These are phyloP conservation scores for Drosophila teissieri DNA, from an alignment of 1,140 invertebrate genomes.

Conservation along the genomic window DNA sequence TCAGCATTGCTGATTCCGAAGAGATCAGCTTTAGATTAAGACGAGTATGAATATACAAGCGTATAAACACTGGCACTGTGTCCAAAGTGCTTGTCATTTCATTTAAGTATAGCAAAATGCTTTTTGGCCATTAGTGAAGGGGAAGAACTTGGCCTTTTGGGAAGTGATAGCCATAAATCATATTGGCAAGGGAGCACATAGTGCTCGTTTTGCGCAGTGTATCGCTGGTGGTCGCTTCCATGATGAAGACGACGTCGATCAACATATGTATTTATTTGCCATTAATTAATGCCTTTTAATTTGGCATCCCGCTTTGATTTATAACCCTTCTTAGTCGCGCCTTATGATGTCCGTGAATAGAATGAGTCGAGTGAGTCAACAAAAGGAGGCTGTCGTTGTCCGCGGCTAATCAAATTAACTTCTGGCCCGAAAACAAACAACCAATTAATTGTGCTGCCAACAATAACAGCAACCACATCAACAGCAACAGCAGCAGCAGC, in stretches of 20 bases:
- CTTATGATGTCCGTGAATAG: constrained; percentile 15
- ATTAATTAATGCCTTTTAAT: constrained; percentile 73
- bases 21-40: not conserved
- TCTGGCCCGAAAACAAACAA: constrained; percentile 28
- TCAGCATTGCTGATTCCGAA: constrained; percentile 1
- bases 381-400: constrained; percentile 17
- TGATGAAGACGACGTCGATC: constrained; percentile 5
- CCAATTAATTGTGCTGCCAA: constrained; percentile 40
- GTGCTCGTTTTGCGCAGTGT: constrained; percentile 7
- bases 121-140: constrained; percentile 7
- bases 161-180: constrained; percentile 8
- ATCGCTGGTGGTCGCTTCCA: not conserved
- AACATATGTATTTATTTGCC: constrained; percentile 60
- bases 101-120: constrained; percentile 3
- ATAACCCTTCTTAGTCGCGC: constrained; percentile 52
- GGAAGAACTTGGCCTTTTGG: not conserved
- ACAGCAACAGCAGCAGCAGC: not conserved
- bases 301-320: constrained; percentile 68
- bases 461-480: constrained; percentile 11
- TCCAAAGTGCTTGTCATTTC: constrained; percentile 22
- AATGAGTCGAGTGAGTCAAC: constrained; percentile 26
- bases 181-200: not conserved
- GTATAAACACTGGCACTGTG: not conserved
- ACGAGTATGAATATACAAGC: too few species aligned
- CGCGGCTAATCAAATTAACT: constrained; percentile 67